A percentile compares a stretch with the other conserved stretches of the same genome.
phyloP scores from a whole-genome alignment of 2,888 invertebrate genomes.

The Eristalinus sepulchralis region DNA sequence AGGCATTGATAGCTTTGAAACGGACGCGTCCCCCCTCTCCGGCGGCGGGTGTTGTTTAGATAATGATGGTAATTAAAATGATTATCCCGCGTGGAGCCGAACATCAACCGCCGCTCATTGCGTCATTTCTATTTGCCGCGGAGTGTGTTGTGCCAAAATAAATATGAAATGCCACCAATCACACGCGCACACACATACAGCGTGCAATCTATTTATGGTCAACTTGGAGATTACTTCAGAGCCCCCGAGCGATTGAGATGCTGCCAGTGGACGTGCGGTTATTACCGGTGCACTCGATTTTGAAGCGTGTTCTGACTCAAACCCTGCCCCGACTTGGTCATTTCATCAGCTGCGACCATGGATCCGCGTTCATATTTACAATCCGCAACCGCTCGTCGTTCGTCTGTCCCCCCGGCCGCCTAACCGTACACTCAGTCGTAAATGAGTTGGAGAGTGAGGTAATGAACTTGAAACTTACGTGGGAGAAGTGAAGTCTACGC shows the following conservation, averaged over 20 bases:
- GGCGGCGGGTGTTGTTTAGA: constrained; percentile 11
- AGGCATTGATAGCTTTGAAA: constrained; percentile 39
- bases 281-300: constrained; percentile 46
- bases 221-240: constrained; percentile 13
- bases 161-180: constrained; percentile 31
- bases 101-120: constrained; percentile 38
- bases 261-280: neutral
- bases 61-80: constrained; percentile 64
- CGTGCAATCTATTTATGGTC: constrained; percentile 53
- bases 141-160: constrained; percentile 54
- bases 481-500: constrained; percentile 35
- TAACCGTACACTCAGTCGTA: constrained; percentile 18
- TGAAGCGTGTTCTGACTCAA: constrained; percentile 40
- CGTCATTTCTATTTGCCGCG: constrained; percentile 58
- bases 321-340: constrained; percentile 52
- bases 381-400: too few species aligned
- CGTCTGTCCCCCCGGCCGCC: neutral
- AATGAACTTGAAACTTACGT: constrained; percentile 66
- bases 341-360: constrained; percentile 53
- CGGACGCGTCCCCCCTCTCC: neutral
- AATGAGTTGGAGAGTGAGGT: constrained; percentile 52
- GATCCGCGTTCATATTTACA: constrained; percentile 18
- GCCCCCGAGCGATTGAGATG: constrained; percentile 25
- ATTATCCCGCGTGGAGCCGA: constrained; percentile 44
- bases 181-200: constrained; percentile 8